Percentiles rank a stretch among this genome's conserved stretches.
These are phyloP conservation scores for Martes martes DNA, from an alignment of 2,113 vertebrate genomes.

Conservation along the genomic window DNA sequence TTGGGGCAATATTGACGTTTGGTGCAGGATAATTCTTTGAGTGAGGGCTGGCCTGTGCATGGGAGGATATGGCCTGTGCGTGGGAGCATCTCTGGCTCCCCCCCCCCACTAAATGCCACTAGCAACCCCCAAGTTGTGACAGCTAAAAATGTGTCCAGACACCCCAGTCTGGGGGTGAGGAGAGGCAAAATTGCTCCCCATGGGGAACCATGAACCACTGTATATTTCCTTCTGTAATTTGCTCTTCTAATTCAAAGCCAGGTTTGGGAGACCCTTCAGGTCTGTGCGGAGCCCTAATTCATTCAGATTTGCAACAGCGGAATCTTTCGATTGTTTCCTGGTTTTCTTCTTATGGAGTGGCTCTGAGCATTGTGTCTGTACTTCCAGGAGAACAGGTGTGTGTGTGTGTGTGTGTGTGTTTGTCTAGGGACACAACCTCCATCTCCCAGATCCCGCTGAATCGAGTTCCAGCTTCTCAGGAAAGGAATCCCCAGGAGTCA, in stretches of 20 bases:
- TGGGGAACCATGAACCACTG: neutral
- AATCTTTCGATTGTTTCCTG: neutral
- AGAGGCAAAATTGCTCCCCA: neutral
- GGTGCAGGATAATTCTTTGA: neutral
- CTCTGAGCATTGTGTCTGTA: neutral
- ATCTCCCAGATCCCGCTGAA: neutral
- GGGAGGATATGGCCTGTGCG: neutral
- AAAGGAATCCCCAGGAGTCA: neutral
- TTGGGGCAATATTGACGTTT: rapidly evolving
- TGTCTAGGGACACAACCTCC: neutral
- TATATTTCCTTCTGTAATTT: rapidly evolving
- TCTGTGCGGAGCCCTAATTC: too few relatives aligned
- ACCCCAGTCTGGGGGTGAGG: too few relatives aligned
- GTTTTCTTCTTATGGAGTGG: neutral
- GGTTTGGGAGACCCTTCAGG: neutral
- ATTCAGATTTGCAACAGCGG: neutral
- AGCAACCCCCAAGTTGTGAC: neutral
- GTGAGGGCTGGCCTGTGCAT: neutral
- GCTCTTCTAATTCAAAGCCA: neutral
- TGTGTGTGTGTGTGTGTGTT: too few relatives aligned
- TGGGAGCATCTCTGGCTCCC: neutral
- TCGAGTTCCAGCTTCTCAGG: neutral
- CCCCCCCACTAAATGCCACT: neutral
- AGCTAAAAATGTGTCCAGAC: neutral
- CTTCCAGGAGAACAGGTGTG: neutral